Evolutionary conservation across 2,888 invertebrate species (phyloP), one percentile per base, ranked within the genome.

Genomic region (Eumacrocentrus americanus): DNA sequence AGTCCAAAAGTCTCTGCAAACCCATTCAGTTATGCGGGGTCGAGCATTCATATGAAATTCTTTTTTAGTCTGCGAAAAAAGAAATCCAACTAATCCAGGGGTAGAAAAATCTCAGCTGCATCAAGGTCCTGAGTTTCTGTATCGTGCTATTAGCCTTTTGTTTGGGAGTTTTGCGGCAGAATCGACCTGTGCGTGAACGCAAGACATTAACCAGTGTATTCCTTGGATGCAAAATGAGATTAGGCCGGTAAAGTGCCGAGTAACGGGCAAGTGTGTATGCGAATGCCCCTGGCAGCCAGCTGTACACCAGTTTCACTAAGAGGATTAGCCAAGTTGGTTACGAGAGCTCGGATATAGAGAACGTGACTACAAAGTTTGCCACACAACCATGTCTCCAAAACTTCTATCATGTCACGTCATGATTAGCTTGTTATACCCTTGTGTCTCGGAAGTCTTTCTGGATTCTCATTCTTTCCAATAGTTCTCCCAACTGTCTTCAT

Each of bases 301-400:
- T 23, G 25, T 46, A 46, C 12, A 46, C 23, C 46, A 25, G 23
- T 12, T 46, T n/a, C 46, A 14, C n/a, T 25, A 25, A 46, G n/a
- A 46, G 46, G 46, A 46, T 46, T 46, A 46, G 20, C 46, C 46
- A 25, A 46, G 46, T 46, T 46, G 23, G 23, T 14, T 11, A 25
- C 14, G 25, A 12, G 46, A 9, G 20, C 11, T 1, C 11, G 42
- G 20, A 16, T 42, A 46, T 11, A 12, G 12, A 7, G 6, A 46
- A 46, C 44, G 44, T 44, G 44, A 44, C 44, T 44, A 20, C 11
- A 18, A 11, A 44, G n/a, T 44, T 44, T 22, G 11, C 2, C 22
- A 18, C 11, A 20, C 22, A 18, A 44, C 6, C 29, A 9, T 29
- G 29, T 29, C 29, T 29, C 29, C 29, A 29, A 9, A 29, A n/a